Conservation (phyloP, 2,113 vertebrate genomes). For the Osmerus mordax region DNA sequence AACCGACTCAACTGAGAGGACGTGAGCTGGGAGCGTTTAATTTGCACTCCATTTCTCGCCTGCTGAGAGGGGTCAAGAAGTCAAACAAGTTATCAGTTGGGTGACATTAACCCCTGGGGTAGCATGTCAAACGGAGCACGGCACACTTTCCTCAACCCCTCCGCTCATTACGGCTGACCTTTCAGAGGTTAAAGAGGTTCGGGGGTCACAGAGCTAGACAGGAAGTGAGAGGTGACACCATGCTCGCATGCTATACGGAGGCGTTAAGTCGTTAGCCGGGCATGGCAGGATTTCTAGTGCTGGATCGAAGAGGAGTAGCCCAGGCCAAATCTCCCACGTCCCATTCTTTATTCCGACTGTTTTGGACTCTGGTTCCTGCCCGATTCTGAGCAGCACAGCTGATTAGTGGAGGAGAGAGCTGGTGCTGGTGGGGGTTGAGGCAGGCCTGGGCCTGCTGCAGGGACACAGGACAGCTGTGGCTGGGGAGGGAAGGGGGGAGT, state of each 20-base stretch:
- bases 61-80: slow-evolving; percentile 35
- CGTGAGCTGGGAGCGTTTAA: not conserved
- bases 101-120: not conserved
- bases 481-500: slow-evolving; percentile 5
- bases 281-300: too few relatives aligned
- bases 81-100: slow-evolving; percentile 43
- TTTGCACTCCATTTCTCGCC: slow-evolving; percentile 21
- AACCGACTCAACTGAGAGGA: not conserved
- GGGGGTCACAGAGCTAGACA: slow-evolving; percentile 28
- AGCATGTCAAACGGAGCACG: slow-evolving; percentile 39
- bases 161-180: slow-evolving; percentile 49
- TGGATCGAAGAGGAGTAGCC: too few relatives aligned
- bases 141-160: slow-evolving; percentile 30
- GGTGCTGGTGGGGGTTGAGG: not conserved
- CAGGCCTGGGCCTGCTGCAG: not conserved
- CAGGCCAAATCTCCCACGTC: too few relatives aligned
- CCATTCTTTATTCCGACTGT: too few relatives aligned
- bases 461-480: slow-evolving; percentile 4
- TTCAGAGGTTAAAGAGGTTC: slow-evolving; percentile 25
- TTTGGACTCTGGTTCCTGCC: too few relatives aligned
- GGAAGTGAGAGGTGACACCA: not conserved
- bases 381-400: too few relatives aligned
- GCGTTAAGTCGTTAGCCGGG: too few relatives aligned
- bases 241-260: not conserved
- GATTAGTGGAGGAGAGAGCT: too few relatives aligned